A percentile compares a stretch with the other conserved stretches of the same genome.
phyloP scores from a whole-genome alignment of 2,888 invertebrate species.

The Drosophila glabriapex region DNA sequence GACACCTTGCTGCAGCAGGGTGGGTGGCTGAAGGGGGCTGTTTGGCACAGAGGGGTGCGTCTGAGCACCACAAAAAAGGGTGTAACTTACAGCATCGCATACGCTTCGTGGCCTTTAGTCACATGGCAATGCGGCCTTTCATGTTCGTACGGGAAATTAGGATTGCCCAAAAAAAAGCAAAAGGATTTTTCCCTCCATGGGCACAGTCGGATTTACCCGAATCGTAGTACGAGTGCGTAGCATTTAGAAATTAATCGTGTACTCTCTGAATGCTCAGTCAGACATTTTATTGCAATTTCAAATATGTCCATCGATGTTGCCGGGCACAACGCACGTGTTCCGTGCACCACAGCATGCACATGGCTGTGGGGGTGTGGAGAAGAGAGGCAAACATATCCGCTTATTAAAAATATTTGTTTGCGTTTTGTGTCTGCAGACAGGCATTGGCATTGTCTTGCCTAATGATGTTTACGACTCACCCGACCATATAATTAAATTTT shows the following conservation, averaged over 20 bases:
- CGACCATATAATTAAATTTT: slow-evolving; percentile 71
- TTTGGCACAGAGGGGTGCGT: slow-evolving; percentile 37
- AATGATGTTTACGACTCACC: slow-evolving; percentile 64
- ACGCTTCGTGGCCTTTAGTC: slow-evolving; percentile 26
- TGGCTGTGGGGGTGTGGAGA: too few species aligned
- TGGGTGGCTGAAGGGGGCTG: not conserved
- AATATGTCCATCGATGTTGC: slow-evolving; percentile 59
- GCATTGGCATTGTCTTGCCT: slow-evolving; percentile 65
- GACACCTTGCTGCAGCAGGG: slow-evolving; percentile 50
- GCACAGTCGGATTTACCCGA: slow-evolving; percentile 11
- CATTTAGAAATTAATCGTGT: slow-evolving; percentile 70
- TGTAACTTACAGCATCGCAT: slow-evolving; percentile 33
- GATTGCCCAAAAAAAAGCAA: slow-evolving; percentile 53
- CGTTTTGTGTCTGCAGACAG: slow-evolving; percentile 23
- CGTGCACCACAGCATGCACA: slow-evolving; percentile 4
- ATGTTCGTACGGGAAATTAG: slow-evolving; percentile 72
- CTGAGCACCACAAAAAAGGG: slow-evolving; percentile 29
- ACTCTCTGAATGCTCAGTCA: slow-evolving; percentile 67
- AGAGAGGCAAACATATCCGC: slow-evolving; percentile 33
- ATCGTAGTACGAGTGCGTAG: slow-evolving; percentile 8
- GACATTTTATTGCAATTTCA: slow-evolving; percentile 77
- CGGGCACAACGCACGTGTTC: slow-evolving; percentile 56
- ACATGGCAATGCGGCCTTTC: slow-evolving; percentile 55
- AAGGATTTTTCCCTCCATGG: slow-evolving; percentile 64
- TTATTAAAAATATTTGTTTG: slow-evolving; percentile 77